phyloP scores from a whole-genome alignment of 2,113 vertebrate genomes.

The Bucco capensis region DNA sequence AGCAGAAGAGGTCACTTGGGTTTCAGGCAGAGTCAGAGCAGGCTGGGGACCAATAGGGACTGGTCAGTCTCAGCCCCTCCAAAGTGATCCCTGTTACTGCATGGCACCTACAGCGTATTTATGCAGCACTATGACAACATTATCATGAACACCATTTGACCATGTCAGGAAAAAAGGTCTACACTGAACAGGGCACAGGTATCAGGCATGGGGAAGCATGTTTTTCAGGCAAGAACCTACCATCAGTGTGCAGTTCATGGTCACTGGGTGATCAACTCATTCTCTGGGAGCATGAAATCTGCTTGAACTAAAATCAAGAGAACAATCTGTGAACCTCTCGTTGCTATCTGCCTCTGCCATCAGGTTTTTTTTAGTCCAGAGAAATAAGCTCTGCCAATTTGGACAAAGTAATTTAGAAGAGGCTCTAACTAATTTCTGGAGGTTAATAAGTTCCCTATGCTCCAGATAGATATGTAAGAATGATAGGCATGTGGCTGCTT shows the following conservation, averaged over 20 bases:
- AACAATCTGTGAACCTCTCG: neutral
- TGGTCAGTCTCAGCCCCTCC: neutral
- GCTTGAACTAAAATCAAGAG: neutral
- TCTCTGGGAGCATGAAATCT: neutral
- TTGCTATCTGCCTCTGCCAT: neutral
- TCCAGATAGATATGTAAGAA: neutral
- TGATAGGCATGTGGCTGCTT: neutral
- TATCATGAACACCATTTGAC: neutral
- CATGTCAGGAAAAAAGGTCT: neutral
- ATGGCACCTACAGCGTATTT: neutral
- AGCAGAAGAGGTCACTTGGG: neutral
- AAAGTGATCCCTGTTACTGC: neutral
- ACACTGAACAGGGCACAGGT: neutral
- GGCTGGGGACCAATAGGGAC: neutral
- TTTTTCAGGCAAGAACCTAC: neutral
- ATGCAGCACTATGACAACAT: neutral
- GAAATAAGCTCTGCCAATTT: neutral
- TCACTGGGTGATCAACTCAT: neutral
- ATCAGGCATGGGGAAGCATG: neutral
- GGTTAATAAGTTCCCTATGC: neutral
- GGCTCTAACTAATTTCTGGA: neutral
- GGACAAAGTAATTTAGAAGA: neutral
- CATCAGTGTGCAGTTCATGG: neutral
- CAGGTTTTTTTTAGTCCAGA: neutral
- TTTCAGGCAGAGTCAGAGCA: neutral